Conservation (phyloP, 2,797 vertebrate species). For the Protonibea diacanthus region DNA sequence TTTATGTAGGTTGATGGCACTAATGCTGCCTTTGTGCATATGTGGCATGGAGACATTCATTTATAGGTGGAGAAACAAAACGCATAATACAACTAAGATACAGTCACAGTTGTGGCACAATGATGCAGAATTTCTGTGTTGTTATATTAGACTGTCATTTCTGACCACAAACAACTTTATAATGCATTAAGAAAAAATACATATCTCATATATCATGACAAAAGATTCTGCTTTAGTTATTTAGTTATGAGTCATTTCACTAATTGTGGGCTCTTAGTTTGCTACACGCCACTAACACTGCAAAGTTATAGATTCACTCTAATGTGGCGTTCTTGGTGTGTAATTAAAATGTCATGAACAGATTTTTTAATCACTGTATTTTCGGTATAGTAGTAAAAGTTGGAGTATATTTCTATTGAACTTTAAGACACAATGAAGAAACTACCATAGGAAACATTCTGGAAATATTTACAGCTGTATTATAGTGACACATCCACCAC, state of each 20-base stretch:
- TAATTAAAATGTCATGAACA: no score
- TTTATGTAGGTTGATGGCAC: slow-evolving; percentile 19
- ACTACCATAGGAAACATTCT: background rate
- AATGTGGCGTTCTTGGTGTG: no score
- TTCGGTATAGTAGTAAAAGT: background rate
- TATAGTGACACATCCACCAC: background rate
- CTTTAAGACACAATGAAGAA: background rate
- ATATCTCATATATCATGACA: background rate
- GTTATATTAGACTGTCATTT: background rate
- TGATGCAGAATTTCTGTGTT: background rate
- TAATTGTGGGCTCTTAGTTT: no score
- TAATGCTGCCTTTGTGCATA: slow-evolving; percentile 1
- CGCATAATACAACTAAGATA: background rate
- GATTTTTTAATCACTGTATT: background rate
- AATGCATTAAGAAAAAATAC: background rate
- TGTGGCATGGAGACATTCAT: slow-evolving; percentile 5
- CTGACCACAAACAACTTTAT: background rate
- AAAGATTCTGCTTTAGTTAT: background rate
- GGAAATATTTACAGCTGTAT: background rate
- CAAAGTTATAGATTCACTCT: no score
- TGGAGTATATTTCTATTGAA: no score
- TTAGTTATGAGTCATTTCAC: no score
- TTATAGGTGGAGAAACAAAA: slow-evolving; percentile 8
- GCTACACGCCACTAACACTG: no score
- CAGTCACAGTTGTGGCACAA: background rate